Percentiles rank a stretch among this genome's conserved stretches.
phyloP scores from a whole-genome alignment of 2,888 invertebrate genomes.

The Liopterus haemorrhoidalis region DNA sequence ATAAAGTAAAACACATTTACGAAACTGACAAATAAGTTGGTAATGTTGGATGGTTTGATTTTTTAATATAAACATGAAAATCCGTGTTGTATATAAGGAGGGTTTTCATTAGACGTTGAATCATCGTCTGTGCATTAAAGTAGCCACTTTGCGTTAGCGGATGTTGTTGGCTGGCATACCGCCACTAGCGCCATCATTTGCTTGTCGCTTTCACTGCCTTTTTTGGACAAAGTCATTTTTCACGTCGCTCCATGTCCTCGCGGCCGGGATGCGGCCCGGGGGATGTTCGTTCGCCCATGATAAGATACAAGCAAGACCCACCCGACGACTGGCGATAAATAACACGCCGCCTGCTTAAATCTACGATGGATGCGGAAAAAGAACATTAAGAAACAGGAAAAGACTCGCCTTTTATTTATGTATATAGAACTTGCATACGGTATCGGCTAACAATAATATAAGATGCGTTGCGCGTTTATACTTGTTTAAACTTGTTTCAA shows the following conservation, averaged over 20 bases:
- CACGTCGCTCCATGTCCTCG: conserved; percentile 16
- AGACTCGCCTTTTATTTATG: no score
- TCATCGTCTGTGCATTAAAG: not conserved
- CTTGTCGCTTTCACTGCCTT: conserved; percentile 17
- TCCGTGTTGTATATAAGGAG: no score
- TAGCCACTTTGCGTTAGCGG: conserved; percentile 7
- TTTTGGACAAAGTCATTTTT: conserved; percentile 20
- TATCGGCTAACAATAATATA: not conserved
- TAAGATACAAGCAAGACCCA: conserved; percentile 14
- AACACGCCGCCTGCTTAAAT: conserved; percentile 19
- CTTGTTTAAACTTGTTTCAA: no score
- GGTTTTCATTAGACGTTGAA: no score
- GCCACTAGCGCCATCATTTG: conserved; percentile 17
- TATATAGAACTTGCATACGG: not conserved
- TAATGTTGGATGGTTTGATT: no score
- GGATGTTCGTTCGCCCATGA: conserved; percentile 7
- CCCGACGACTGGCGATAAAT: conserved; percentile 19
- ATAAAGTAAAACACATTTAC: no score
- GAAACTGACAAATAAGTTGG: no score
- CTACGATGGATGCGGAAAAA: conserved; percentile 18
- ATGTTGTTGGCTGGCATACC: conserved; percentile 6
- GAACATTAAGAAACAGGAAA: conserved; percentile 18
- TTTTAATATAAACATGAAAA: no score
- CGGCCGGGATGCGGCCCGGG: conserved; percentile 12
- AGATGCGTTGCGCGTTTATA: no score